Evolutionary conservation across 2,888 invertebrate genomes (phyloP).

Genomic region (Drosophila infuscata): DNA sequence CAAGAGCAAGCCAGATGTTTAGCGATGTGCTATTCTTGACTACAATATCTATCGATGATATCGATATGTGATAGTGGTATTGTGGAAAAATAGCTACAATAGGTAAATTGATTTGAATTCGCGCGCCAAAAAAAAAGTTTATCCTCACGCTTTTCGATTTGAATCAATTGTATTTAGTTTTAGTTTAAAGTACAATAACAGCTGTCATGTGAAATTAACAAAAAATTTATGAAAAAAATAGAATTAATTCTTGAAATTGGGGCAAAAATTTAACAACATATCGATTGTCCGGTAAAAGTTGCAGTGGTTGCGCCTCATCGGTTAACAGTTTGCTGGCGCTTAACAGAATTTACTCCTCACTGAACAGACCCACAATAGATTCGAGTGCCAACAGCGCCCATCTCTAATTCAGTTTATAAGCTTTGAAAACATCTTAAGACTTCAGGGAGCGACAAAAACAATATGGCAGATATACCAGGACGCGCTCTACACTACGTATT

Average conservation of each 20-base stretch:
- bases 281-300: neutral
- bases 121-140: neutral
- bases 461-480: conserved; percentile 86
- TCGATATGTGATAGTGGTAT: conserved; percentile 26
- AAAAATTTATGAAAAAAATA: neutral
- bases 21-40: conserved; percentile 35
- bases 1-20: conserved; percentile 49
- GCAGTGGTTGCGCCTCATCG: neutral
- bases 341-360: conserved; percentile 24
- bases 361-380: neutral
- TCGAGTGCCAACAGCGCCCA: neutral
- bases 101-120: neutral
- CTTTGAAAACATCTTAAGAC: conserved; percentile 19
- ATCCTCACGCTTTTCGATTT: neutral
- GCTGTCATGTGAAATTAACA: neutral
- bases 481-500: conserved; percentile 98
- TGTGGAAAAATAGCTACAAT: neutral
- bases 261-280: neutral
- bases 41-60: conserved; percentile 15
- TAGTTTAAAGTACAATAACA: neutral
- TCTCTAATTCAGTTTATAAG: conserved; percentile 1
- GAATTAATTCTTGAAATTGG: neutral
- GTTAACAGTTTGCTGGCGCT: conserved; percentile 1
- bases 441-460: neutral
- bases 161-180: neutral